These are phyloP conservation scores for Hydriomena furcata DNA, from an alignment of 2,888 invertebrate genomes.

Conservation along the genomic window DNA sequence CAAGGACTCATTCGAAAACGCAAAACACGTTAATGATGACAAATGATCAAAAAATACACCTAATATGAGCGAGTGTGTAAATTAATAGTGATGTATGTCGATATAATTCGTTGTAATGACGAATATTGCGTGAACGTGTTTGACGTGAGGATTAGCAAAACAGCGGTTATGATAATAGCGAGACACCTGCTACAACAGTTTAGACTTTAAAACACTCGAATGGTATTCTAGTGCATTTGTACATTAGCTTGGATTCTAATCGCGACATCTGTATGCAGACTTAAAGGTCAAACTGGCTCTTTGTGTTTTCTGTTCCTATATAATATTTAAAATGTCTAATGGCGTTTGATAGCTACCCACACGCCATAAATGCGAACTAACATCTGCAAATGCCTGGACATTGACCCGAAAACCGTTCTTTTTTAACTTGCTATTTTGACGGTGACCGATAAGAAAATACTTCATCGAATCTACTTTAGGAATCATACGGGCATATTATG, in stretches of 20 bases:
- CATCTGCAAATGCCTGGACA: constrained; percentile 20
- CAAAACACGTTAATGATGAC: constrained; percentile 61
- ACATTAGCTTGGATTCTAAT: constrained; percentile 58
- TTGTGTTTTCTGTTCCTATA: constrained; percentile 16
- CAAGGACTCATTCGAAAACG: constrained; percentile 48
- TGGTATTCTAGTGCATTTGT: constrained; percentile 34
- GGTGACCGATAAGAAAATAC: constrained; percentile 27
- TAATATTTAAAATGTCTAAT: constrained; percentile 22
- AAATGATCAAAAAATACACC: constrained; percentile 67
- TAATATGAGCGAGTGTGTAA: constrained; percentile 67
- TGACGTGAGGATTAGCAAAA: constrained; percentile 55
- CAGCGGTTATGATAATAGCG: constrained; percentile 41
- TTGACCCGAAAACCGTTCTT: constrained; percentile 28
- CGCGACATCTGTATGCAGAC: constrained; percentile 45
- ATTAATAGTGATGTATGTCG: constrained; percentile 64
- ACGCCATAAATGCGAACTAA: constrained; percentile 3
- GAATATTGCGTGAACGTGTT: constrained; percentile 55
- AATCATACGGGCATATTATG: constrained; percentile 25
- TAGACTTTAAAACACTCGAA: constrained; percentile 41
- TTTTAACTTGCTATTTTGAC: constrained; percentile 11
- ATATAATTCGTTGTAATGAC: constrained; percentile 52
- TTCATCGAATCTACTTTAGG: background rate
- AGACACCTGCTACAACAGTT: constrained; percentile 53
- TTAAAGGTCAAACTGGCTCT: constrained; percentile 44
- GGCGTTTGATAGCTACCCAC: constrained; percentile 12